A percentile compares a stretch with the other conserved stretches of the same genome.
Evolutionary conservation across 2,797 vertebrate species (phyloP).

Genomic region (Girardinus metallicus): DNA sequence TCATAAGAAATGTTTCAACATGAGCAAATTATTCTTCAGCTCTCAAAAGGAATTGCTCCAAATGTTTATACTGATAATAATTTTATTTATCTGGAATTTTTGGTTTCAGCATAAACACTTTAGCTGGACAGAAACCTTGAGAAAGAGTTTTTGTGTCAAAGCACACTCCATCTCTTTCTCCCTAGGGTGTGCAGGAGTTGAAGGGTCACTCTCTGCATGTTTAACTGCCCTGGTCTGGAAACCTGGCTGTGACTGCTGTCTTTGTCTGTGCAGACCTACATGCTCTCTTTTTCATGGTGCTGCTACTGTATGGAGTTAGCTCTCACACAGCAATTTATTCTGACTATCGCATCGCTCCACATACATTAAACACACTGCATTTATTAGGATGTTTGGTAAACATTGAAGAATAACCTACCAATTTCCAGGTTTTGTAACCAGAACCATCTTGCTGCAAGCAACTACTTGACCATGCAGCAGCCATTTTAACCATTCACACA

Average conservation of each 20-base stretch:
- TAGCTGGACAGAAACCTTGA: slow-evolving; percentile 52
- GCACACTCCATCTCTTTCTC: slow-evolving; percentile 50
- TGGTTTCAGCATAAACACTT: slow-evolving; percentile 32
- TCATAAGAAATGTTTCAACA: slow-evolving; percentile 35
- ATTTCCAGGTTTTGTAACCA: not conserved
- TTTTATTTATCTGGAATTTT: slow-evolving; percentile 40
- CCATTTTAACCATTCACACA: not conserved
- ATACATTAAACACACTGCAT: slow-evolving; percentile 14
- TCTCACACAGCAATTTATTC: slow-evolving; percentile 55
- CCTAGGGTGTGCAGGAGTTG: slow-evolving; percentile 70
- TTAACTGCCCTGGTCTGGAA: slow-evolving; percentile 78
- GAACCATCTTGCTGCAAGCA: not conserved
- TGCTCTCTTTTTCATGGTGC: slow-evolving; percentile 38
- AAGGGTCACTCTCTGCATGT: slow-evolving; percentile 74
- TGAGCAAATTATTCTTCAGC: slow-evolving; percentile 31
- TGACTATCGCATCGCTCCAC: slow-evolving; percentile 60
- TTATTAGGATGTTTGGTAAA: not conserved
- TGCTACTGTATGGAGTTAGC: slow-evolving; percentile 65
- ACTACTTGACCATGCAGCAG: not conserved
- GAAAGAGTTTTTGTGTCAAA: slow-evolving; percentile 64
- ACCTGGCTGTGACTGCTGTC: slow-evolving; percentile 76
- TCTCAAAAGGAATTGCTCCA: slow-evolving; percentile 29
- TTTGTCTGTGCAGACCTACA: slow-evolving; percentile 70
- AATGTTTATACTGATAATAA: slow-evolving; percentile 39
- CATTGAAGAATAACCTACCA: not conserved